phyloP scores from a whole-genome alignment of 2,797 vertebrate genomes.

The Xiphophorus birchmanni region DNA sequence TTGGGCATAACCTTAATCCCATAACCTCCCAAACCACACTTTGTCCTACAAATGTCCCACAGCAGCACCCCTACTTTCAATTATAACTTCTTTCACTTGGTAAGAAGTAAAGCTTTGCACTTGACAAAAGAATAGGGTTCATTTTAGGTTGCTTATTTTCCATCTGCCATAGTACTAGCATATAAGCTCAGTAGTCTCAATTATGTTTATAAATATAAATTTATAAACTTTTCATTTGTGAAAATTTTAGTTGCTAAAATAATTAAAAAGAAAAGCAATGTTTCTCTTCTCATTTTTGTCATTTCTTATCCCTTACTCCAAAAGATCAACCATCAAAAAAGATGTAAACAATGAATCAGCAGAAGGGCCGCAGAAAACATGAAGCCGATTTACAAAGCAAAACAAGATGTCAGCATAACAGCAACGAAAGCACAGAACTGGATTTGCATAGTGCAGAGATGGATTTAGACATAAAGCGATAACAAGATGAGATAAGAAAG shows the following conservation, averaged over 20 bases:
- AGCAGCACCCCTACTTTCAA: constrained; percentile 17
- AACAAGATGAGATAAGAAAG: constrained; percentile 70
- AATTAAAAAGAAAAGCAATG: constrained; percentile 14
- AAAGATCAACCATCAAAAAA: constrained; percentile 43
- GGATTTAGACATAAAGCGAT: constrained; percentile 71
- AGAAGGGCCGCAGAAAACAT: constrained; percentile 47
- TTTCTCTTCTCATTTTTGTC: constrained; percentile 15
- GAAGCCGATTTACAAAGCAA: constrained; percentile 53
- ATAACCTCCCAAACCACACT: not conserved
- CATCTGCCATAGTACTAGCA: not conserved
- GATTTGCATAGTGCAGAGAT: constrained; percentile 61
- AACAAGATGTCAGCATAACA: constrained; percentile 55
- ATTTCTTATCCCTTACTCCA: constrained; percentile 45
- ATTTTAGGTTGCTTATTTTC: constrained; percentile 19
- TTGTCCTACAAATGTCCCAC: not conserved
- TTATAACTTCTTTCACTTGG: constrained; percentile 30
- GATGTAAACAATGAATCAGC: constrained; percentile 57
- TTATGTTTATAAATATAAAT: not conserved
- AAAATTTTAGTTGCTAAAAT: constrained; percentile 21
- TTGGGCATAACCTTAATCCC: not conserved
- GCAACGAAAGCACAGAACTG: constrained; percentile 65
- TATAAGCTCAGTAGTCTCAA: not conserved
- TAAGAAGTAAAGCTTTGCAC: constrained; percentile 39
- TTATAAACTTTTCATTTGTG: constrained; percentile 11
- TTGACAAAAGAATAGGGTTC: constrained; percentile 23